Evolutionary conservation across 2,797 vertebrate species (phyloP).

Genomic region (Eurystomus glaucurus): DNA sequence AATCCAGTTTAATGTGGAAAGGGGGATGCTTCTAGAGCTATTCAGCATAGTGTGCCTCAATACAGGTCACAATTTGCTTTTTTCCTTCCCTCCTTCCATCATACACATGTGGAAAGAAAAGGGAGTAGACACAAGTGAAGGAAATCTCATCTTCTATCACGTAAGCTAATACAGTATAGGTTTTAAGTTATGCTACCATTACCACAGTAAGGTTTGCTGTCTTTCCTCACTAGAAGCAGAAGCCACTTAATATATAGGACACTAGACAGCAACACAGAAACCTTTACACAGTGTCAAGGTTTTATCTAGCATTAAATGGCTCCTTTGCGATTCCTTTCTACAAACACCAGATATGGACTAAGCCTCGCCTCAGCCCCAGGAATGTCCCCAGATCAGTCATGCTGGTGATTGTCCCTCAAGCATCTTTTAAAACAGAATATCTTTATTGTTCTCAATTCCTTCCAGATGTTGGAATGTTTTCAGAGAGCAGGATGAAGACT

Average conservation of each 20-base stretch:
- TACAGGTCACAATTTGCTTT: background rate
- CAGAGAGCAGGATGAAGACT: background rate
- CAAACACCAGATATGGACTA: background rate
- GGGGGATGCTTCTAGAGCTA: background rate
- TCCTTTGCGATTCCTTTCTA: background rate
- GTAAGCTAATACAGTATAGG: background rate
- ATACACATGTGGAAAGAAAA: background rate
- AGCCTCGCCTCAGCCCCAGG: fast-evolving
- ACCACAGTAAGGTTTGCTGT: background rate
- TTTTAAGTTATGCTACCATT: background rate
- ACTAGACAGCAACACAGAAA: background rate
- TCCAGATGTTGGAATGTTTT: background rate
- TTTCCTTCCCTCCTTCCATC: background rate
- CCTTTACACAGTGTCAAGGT: background rate
- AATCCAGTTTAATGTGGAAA: background rate
- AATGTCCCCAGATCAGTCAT: background rate
- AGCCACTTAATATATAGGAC: background rate
- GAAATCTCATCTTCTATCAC: background rate
- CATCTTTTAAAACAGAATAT: background rate
- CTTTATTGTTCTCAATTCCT: background rate
- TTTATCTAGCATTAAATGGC: background rate
- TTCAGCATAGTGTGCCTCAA: background rate
- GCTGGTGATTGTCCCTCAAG: background rate
- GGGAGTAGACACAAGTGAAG: background rate
- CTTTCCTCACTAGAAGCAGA: background rate